Evolutionary conservation across 64 coral and sea anemone genomes (phyloP).

Genomic region (Hydrozoanthus tunicans): DNA sequence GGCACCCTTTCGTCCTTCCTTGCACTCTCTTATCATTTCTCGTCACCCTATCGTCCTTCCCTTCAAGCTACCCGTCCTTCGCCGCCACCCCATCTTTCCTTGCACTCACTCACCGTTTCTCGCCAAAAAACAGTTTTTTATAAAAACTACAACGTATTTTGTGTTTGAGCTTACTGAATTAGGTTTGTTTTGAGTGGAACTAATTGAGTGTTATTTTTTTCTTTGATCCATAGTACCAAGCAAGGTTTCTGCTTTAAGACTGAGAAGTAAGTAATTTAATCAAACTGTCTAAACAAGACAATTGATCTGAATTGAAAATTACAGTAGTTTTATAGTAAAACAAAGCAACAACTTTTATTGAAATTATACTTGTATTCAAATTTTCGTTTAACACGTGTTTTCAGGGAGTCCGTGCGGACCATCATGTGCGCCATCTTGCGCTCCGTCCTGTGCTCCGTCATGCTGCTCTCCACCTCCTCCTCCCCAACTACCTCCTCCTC

Average conservation of each 20-base stretch:
- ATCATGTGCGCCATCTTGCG: slow-evolving; percentile 35
- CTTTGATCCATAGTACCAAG: background rate
- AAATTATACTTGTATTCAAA: background rate
- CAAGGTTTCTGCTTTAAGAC: slow-evolving; percentile 24
- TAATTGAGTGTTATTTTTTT: background rate
- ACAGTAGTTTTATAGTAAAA: too few relatives aligned
- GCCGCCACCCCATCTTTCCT: too few relatives aligned
- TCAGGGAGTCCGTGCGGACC: slow-evolving; percentile 45
- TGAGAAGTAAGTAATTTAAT: slow-evolving; percentile 22
- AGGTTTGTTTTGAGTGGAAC: background rate
- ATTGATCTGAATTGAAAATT: too few relatives aligned
- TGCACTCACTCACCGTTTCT: too few relatives aligned
- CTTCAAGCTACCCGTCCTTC: too few relatives aligned
- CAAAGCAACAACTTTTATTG: background rate
- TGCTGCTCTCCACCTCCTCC: slow-evolving; percentile 30
- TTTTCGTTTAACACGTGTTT: background rate
- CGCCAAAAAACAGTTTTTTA: too few relatives aligned
- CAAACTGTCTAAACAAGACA: background rate
- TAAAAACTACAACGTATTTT: background rate
- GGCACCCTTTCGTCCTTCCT: too few relatives aligned
- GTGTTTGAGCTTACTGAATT: background rate
- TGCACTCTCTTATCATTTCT: too few relatives aligned
- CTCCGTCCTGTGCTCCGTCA: slow-evolving; percentile 19
- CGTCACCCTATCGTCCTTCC: too few relatives aligned
- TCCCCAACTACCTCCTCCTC: background rate